Conservation (phyloP, 2,888 invertebrate species). For the Hypolimnas misippus region DNA sequence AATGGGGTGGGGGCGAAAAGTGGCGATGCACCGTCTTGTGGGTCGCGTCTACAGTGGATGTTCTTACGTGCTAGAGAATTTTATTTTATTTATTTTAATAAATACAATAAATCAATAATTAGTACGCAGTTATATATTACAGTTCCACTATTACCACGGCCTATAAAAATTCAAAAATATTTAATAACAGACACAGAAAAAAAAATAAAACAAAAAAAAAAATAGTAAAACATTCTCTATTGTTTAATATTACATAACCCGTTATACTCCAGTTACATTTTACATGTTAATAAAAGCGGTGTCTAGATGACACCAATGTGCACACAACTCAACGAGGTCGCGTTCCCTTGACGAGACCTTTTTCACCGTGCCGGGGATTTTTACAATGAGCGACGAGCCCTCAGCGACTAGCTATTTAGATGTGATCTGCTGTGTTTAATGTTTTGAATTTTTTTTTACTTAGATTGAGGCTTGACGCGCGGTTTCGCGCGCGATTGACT, state of each 20-base stretch:
- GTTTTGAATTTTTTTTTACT: conserved; percentile 16
- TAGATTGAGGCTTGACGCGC: too few species aligned
- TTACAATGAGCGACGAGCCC: conserved; percentile 25
- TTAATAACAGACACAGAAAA: too few species aligned
- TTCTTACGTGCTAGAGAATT: too few species aligned
- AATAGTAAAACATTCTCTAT: conserved; percentile 2
- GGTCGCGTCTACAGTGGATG: conserved; percentile 22
- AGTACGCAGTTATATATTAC: too few species aligned
- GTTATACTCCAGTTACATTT: background rate
- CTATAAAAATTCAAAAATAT: too few species aligned
- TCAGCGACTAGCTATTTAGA: conserved; percentile 13
- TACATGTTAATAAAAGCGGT: background rate
- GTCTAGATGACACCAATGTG: conserved; percentile 24
- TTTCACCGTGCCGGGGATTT: conserved; percentile 39
- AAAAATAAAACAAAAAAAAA: too few species aligned
- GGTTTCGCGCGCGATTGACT: too few species aligned
- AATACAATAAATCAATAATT: too few species aligned
- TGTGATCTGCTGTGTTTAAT: conserved; percentile 23
- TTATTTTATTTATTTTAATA: too few species aligned
- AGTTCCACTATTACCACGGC: too few species aligned
- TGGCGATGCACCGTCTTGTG: conserved; percentile 49
- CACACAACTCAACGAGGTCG: conserved; percentile 31
- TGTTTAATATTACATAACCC: background rate
- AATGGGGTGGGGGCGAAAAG: conserved; percentile 58
- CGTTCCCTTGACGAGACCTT: conserved; percentile 28